Base-by-base conservation (phyloP, 2,888 invertebrate genomes). In the Lamproptera curius region DNA sequence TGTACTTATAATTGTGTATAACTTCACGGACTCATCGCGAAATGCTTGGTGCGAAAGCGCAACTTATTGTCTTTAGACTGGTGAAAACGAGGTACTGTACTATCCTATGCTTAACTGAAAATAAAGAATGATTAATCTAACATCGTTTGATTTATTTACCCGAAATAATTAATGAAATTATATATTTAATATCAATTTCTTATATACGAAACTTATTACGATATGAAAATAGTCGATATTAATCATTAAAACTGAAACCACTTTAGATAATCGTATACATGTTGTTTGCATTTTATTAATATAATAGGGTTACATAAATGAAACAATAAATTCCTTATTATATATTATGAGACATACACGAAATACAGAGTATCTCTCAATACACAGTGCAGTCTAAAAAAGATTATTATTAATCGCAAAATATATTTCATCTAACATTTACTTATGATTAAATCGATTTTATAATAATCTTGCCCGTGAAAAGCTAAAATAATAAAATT, bases 101-200 rank as follows among this genome's bases (percentile, higher is more conserved):
- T 86, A 84, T 79, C 86, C 82, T 87, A 84, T 87, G 86, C 86
- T 87, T 86, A 85, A 81, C 73, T 82, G 80, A 81, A 83, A 86
- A 47, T 85, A 85, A 87, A 86, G 75, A 81, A 73, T 75, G 73
- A 83, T 81, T 82, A 85, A 84, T 80, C 82, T 59, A 65, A 76
- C 44, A 23, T 50, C 50, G 38, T 56, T 58, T 63, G 65, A 64
- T 62, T 47, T 53, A 23, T 49, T 48, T 45, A 28, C 28, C 28
- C 23, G 37, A 10, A 28, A 20, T 46, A 44, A 40, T 14, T 44
- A n/a, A n/a, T n/a, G n/a, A n/a, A n/a, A n/a, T n/a, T n/a, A n/a
- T n/a, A n/a, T n/a, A n/a, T n/a, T n/a, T n/a, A n/a, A n/a, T n/a
- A n/a, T n/a, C n/a, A n/a, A n/a, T n/a, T n/a, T n/a, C n/a, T n/a